Evolutionary conservation across 2,888 invertebrate species (phyloP), one percentile per base, ranked within the genome.

Genomic region (Aphodius sticticus): DNA sequence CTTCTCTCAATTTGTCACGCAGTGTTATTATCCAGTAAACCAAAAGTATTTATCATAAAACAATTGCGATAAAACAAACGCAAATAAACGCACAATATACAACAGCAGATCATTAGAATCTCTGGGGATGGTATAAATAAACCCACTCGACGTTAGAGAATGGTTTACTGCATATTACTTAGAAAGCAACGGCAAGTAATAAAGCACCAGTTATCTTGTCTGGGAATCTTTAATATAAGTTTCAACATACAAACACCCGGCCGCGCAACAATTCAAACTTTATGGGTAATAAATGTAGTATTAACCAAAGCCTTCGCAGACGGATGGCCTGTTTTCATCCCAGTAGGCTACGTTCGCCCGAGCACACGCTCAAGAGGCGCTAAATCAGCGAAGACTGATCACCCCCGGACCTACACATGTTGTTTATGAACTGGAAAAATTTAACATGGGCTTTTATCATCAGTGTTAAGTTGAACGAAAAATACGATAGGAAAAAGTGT

Each of bases 251-350:
- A 53, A 53, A 53, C 53, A 53, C 53, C 53, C 53, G 12, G 53
- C 53, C 12, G 53, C 53, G 53, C 53, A 53, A 53, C 53, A 53
- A 53, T 53, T 53, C 53, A 53, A 53, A 53, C 53, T 53, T 53
- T 53, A 53, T 53, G 53, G 53, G 53, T 53, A 53, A 53, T 53
- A 53, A 53, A 53, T 53, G 53, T 53, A 53, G 53, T 53, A 53
- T 53, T 53, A 53, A 53, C 53, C 53, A 53, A 53, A 53, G 53
- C 53, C 53, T 53, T 12, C 9, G 53, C 6, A 53, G 53, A 53
- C 12, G 53, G 53, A 53, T 53, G 53, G 53, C 53, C 53, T 53
- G 53, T 53, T 53, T 53, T 53, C 53, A 53, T 53, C 53, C 53
- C 53, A 5, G 53, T 53, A 53, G 53, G 53, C 53, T 1, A 5